These are phyloP conservation scores for Euphydryas editha DNA, from an alignment of 2,888 invertebrate genomes.

Conservation along the genomic window DNA sequence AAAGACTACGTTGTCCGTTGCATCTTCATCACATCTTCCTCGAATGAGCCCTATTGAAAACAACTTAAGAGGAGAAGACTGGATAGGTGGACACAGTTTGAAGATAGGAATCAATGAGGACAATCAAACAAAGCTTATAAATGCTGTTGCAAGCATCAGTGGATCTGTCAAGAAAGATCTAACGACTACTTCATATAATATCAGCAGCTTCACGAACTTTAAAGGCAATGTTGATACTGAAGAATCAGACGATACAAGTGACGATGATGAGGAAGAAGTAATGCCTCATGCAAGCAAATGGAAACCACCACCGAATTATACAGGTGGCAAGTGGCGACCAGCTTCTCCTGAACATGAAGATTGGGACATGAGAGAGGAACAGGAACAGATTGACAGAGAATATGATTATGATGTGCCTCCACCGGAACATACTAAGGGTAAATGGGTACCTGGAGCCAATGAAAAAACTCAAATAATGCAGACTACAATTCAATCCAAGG, in stretches of 20 bases:
- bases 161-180: conserved; percentile 81
- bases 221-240: conserved; percentile 78
- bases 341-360: conserved; percentile 79
- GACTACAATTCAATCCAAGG: conserved; percentile 77
- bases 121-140: conserved; percentile 85
- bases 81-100: conserved; percentile 85
- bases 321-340: conserved; percentile 77
- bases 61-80: conserved; percentile 82
- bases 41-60: conserved; percentile 72
- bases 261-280: conserved; percentile 82
- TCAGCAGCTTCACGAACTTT: conserved; percentile 69
- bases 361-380: conserved; percentile 81
- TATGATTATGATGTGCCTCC: conserved; percentile 85
- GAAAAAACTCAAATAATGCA: conserved; percentile 82
- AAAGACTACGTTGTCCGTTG: conserved; percentile 58
- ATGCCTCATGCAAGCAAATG: conserved; percentile 87
- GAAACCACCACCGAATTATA: conserved; percentile 85
- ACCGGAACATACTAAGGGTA: conserved; percentile 89
- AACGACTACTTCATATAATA: conserved; percentile 63
- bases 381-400: conserved; percentile 78
- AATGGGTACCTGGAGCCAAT: conserved; percentile 90
- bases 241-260: conserved; percentile 84
- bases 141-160: conserved; percentile 86
- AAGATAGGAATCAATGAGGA: conserved; percentile 82
- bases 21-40: conserved; percentile 66